These are phyloP conservation scores for Epinotia ramella DNA, from an alignment of 2,888 invertebrate species.

Conservation along the genomic window DNA sequence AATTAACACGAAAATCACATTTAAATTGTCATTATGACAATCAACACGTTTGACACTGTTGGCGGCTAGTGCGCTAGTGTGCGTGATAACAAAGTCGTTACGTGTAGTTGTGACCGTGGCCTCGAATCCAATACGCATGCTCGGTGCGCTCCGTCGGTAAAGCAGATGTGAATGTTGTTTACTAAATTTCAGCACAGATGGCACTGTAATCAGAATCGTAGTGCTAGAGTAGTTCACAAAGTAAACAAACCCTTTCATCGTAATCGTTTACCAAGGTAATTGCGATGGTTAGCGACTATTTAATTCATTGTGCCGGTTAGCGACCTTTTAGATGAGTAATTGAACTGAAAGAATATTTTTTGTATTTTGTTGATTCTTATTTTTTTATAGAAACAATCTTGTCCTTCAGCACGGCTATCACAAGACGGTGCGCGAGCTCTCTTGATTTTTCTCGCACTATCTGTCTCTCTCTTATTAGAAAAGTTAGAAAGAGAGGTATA, in stretches of 20 bases:
- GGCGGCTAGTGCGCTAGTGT: conserved; percentile 64
- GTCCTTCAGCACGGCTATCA: too few species aligned
- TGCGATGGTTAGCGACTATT: too few species aligned
- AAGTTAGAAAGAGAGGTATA: too few species aligned
- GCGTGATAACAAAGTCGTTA: conserved; percentile 55
- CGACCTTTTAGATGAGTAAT: too few species aligned
- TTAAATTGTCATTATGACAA: conserved; percentile 64
- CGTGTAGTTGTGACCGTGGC: conserved; percentile 73
- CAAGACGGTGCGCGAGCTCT: too few species aligned
- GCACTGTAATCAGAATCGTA: conserved; percentile 53
- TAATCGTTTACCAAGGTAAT: too few species aligned
- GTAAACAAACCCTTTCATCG: conserved; percentile 3
- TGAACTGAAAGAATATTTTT: too few species aligned
- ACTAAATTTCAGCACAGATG: conserved; percentile 59
- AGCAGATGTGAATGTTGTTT: conserved; percentile 53
- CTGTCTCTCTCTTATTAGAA: too few species aligned
- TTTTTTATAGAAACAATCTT: too few species aligned
- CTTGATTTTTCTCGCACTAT: too few species aligned
- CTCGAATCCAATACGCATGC: conserved; percentile 75
- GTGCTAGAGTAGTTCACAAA: background rate
- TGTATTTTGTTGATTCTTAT: too few species aligned
- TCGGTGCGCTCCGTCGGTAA: conserved; percentile 63
- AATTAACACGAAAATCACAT: conserved; percentile 60
- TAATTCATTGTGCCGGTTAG: too few species aligned
- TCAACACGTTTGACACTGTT: conserved; percentile 67